Evolutionary conservation across 2,888 invertebrate genomes (phyloP).

Genomic region (Noctuana brunneofusca): DNA sequence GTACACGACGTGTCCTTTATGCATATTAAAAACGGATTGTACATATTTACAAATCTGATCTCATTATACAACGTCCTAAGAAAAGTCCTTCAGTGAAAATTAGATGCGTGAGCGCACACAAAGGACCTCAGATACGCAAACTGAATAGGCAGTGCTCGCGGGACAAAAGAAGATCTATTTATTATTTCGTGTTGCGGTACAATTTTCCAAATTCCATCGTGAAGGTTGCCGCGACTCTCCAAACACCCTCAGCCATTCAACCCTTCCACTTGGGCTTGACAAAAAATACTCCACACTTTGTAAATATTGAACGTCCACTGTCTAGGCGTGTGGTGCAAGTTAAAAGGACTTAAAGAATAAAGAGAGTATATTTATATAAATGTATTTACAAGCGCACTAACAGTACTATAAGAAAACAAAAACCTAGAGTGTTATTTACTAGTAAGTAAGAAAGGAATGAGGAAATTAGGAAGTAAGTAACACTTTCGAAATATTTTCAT

Average conservation of each 20-base stretch:
- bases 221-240: conserved; percentile 61
- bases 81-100: conserved; percentile 37
- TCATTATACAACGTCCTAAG: conserved; percentile 29
- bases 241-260: conserved; percentile 80
- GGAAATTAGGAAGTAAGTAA: no score
- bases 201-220: conserved; percentile 60
- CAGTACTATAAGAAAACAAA: no score
- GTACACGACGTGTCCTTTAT: conserved; percentile 1
- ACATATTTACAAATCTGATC: conserved; percentile 28
- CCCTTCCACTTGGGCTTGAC: conserved; percentile 78
- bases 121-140: conserved; percentile 37
- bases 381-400: no score
- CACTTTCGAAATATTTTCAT: no score
- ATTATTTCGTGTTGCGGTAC: conserved; percentile 47
- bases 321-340: conserved; percentile 49
- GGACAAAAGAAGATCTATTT: conserved; percentile 38
- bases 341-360: no score
- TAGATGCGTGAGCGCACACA: conserved; percentile 38
- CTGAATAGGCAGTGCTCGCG: conserved; percentile 35
- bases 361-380: no score
- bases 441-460: no score
- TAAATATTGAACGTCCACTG: conserved; percentile 76
- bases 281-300: conserved; percentile 78
- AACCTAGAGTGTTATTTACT: no score
- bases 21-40: conserved; percentile 4